Conservation (phyloP, 2,888 invertebrate species). For the Agriopis marginaria region DNA sequence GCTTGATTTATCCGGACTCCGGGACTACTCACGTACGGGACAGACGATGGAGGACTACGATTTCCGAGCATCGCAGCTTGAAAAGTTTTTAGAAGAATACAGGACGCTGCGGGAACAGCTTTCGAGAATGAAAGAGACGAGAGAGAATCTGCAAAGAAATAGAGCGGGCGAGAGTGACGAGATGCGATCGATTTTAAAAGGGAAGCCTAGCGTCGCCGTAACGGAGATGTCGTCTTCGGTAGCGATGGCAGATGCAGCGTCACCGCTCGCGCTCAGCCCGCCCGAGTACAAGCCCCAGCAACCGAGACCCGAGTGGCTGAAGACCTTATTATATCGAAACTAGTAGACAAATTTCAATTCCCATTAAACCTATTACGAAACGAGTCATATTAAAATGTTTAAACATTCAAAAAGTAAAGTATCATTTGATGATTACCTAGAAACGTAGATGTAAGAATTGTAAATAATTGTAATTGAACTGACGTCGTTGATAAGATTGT, state of each 20-base stretch:
- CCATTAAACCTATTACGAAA: constrained; percentile 33
- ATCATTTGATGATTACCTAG: constrained; percentile 52
- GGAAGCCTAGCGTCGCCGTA: constrained; percentile 83
- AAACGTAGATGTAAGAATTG: constrained; percentile 56
- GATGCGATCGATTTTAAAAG: constrained; percentile 84
- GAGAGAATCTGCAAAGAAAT: constrained; percentile 88
- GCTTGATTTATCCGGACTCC: constrained; percentile 86
- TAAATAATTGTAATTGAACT: constrained; percentile 78
- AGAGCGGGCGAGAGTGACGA: constrained; percentile 82
- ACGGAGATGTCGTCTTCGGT: constrained; percentile 81
- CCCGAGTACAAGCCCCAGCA: constrained; percentile 77
- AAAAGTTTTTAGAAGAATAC: constrained; percentile 93
- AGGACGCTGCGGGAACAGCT: constrained; percentile 91
- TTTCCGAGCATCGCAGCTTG: constrained; percentile 92
- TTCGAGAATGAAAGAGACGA: constrained; percentile 92
- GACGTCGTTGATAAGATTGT: constrained; percentile 74
- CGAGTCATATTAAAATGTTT: constrained; percentile 40
- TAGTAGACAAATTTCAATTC: constrained; percentile 57
- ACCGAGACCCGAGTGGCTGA: constrained; percentile 77
- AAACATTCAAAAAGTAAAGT: constrained; percentile 46
- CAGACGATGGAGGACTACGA: constrained; percentile 88
- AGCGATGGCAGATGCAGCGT: constrained; percentile 74
- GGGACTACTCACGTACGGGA: constrained; percentile 77
- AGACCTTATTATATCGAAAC: constrained; percentile 79
- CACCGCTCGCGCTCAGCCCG: constrained; percentile 75